A percentile compares a stretch with the other conserved stretches of the same genome.
Conservation (phyloP, 2,797 vertebrate genomes). For the Crenuchus spilurus region DNA sequence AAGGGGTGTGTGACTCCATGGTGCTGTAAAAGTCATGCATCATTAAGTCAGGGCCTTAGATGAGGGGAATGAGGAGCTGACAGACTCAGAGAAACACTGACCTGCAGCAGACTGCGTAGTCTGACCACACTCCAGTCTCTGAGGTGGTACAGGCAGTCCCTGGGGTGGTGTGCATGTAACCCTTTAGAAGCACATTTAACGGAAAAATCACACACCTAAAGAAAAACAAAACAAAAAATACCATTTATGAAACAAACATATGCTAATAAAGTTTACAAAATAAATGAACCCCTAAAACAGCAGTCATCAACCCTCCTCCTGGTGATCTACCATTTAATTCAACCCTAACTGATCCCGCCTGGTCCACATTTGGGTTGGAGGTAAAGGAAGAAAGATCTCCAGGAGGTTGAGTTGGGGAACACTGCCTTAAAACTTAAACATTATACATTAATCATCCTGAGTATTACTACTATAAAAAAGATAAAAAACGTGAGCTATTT, state of each 20-base stretch:
- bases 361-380: too few species aligned
- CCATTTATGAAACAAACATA: too few species aligned
- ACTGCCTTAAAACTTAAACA: too few species aligned
- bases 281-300: too few species aligned
- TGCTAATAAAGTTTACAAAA: too few species aligned
- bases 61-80: not conserved
- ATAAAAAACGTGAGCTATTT: not conserved
- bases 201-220: conserved; percentile 73
- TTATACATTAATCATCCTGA: too few species aligned
- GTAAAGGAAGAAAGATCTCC: too few species aligned
- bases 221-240: not conserved
- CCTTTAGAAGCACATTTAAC: conserved; percentile 69
- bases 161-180: conserved; percentile 80
- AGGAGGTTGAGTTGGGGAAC: too few species aligned
- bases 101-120: conserved; percentile 74
- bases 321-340: too few species aligned
- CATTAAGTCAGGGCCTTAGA: not conserved
- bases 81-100: conserved; percentile 37
- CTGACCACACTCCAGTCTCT: conserved; percentile 78
- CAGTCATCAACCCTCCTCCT: too few species aligned
- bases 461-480: not conserved
- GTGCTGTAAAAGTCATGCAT: conserved; percentile 58
- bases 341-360: too few species aligned
- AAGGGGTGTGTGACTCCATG: conserved; percentile 63
- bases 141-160: conserved; percentile 81